Base-by-base conservation (phyloP, 2,797 vertebrate genomes). In the Mareca penelope region DNA sequence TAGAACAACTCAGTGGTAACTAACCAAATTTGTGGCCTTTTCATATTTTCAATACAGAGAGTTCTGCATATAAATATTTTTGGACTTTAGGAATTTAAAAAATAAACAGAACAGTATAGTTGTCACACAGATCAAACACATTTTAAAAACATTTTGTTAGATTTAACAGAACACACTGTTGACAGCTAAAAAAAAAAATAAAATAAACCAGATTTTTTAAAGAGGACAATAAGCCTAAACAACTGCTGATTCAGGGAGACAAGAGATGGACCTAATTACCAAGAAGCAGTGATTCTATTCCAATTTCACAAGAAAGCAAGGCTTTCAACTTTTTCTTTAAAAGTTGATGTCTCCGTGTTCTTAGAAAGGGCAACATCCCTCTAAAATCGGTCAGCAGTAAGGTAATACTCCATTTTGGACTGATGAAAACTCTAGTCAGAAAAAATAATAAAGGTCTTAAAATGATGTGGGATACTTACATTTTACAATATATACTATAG, bases 1-100 rank as follows among this genome's bases (percentile, higher is more conserved):
- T 94, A 97, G 96, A 94, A 97, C 96, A 98, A 97, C 87, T 96
- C 97, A 98, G 97, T 97, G 97, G 96, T 97, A 97, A 94, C 91
- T 94, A 96, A 96, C 84, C 83, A 96, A 89, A 96, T 95, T 92
- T 44, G 71, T 89, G 93, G 91, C 89, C 93, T 92, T 94, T 95
- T 95, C 93, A 44, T 94, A 94, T 89, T 96, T 94, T 96, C 90
- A 95, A 90, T 95, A 96, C 94, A 96, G 69, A 96, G 97, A 96
- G 96, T 95, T 94, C 90, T 91, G 88, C 78, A 85, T 92, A 96
- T 96, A 97, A 96, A 97, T 97, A 97, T 94, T 96, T 96, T 95
- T 94, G 73, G 89, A 95, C 85, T 96, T 96, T 71, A 95, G 85
- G 95, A 97, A 94, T 94, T 95, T 95, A 44, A 89, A 96, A 94